Evolutionary conservation across 92 coral and sea anemone genomes (phyloP).

Genomic region (Heteractis magnifica): DNA sequence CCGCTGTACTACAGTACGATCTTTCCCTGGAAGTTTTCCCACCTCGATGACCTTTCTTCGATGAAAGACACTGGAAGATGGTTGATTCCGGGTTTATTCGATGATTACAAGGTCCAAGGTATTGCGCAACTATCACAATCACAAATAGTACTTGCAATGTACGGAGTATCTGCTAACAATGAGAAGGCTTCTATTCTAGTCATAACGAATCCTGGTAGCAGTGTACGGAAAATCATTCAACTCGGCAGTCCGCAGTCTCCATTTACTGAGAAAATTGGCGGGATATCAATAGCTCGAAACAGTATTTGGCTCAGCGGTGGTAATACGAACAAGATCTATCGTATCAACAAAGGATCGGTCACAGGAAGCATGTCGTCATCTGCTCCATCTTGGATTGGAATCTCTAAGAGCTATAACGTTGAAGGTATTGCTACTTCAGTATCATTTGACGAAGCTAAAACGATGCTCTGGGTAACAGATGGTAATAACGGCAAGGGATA

Average conservation of each 20-base stretch:
- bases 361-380: conserved; percentile 50
- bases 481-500: conserved; percentile 64
- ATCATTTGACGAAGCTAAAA: conserved; percentile 72
- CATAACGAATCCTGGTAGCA: conserved; percentile 57
- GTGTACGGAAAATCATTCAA: conserved; percentile 78
- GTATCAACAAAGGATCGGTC: conserved; percentile 55
- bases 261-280: conserved; percentile 71
- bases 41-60: conserved; percentile 91
- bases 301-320: conserved; percentile 83
- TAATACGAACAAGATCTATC: conserved; percentile 53
- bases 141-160: conserved; percentile 81
- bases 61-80: conserved; percentile 75
- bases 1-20: conserved; percentile 67
- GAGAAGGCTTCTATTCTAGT: conserved; percentile 83
- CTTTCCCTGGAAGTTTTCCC: conserved; percentile 89
- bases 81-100: conserved; percentile 94
- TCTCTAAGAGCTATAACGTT: conserved; percentile 47
- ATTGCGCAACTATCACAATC: conserved; percentile 64
- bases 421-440: conserved; percentile 75
- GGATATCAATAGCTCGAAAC: conserved; percentile 73
- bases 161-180: conserved; percentile 80
- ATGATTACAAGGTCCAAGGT: conserved; percentile 83
- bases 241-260: conserved; percentile 58
- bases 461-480: conserved; percentile 84
- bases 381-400: conserved; percentile 62